These are phyloP conservation scores for Chloropsis hardwickii DNA, from an alignment of 2,113 vertebrate species.

Conservation along the genomic window DNA sequence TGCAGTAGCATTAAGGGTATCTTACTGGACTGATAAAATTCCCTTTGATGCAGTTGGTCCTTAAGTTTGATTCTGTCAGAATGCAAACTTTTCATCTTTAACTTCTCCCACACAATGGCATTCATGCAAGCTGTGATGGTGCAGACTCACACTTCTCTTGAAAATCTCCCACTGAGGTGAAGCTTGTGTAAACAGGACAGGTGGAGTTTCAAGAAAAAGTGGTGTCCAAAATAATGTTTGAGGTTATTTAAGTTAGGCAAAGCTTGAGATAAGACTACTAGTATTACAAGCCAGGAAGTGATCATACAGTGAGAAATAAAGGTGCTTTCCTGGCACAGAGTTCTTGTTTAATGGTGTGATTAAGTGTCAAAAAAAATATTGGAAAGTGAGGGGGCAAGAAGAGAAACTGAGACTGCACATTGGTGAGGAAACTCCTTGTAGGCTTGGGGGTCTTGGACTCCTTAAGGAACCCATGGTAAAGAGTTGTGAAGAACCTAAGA, in stretches of 20 bases:
- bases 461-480: not conserved
- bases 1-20: not conserved
- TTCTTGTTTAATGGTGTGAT: not conserved
- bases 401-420: not conserved
- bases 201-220: not conserved
- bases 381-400: not conserved
- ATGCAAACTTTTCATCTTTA: not conserved
- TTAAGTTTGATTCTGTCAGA: not conserved
- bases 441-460: not conserved
- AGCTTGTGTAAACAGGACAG: not conserved
- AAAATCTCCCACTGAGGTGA: not conserved
- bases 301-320: not conserved
- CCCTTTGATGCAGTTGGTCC: not conserved
- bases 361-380: not conserved
- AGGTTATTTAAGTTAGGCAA: not conserved
- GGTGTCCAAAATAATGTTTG: not conserved
- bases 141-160: not conserved
- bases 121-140: not conserved
- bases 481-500: not conserved
- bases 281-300: not conserved
- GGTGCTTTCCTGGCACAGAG: not conserved
- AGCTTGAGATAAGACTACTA: not conserved
- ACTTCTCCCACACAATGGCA: not conserved
- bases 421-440: fast-evolving
- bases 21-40: not conserved